Base-by-base conservation (phyloP, 2,797 vertebrate genomes). In the Gallirallus australis region DNA sequence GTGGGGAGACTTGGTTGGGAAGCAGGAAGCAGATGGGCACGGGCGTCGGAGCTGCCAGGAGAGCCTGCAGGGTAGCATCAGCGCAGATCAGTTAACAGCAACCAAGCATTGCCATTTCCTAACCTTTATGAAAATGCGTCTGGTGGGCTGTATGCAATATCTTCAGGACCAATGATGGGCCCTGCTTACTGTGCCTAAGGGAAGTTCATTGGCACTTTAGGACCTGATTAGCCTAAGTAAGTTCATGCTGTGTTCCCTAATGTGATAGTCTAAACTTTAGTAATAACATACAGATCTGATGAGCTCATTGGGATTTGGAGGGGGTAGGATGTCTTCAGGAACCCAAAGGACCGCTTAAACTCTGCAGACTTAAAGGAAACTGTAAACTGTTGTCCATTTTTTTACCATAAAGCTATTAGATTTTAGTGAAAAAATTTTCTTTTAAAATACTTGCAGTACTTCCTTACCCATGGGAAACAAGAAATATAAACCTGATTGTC, bases 31-130 rank as follows among this genome's bases (percentile, higher is more conserved):
- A 79, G 61, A 68, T 75, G 45, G 76, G 8, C 76, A 72, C 47
- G 17, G 20, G 13, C 1, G 1, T 5, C 0, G 1, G 17, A 15
- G 15, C 17, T 70, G 33, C 47, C 48, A 78, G 69, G 33, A 75
- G 28, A 75, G 14, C 39, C 42, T 53, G 27, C 3, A 12, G 50
- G 18, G 24, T 14, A 30, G 15, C 25, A 64, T 71, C 57, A 71
- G 39, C n/a, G 45, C 31, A 18, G 48, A 69, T 12, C 37, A 18
- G 63, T 57, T 63, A 87, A 37, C 40, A 80, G 23, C 50, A 63
- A 48, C 20, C 35, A 27, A 18, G 9, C 3, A 7, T 7, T 71
- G 64, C 15, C 9, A 5, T 48, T 82, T 75, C 56, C 39, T 64
- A 85, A n/a, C 20, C 2, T 82, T 40, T 45, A 21, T 3, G 33